phyloP scores from a whole-genome alignment of 2,113 vertebrate species.

The Nycticorax nycticorax region DNA sequence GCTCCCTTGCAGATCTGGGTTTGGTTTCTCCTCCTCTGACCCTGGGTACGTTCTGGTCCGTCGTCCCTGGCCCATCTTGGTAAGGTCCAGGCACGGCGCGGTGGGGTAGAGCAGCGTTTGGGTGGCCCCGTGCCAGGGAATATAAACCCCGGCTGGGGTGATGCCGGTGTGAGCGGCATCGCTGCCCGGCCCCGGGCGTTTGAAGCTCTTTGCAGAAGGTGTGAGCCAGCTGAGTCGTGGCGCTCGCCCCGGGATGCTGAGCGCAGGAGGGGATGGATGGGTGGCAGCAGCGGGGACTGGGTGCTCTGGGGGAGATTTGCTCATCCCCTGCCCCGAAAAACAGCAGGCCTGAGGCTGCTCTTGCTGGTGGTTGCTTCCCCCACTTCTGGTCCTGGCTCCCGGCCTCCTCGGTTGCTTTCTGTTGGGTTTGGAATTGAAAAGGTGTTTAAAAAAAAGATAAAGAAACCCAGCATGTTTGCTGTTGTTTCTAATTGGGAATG shows the following conservation, averaged over 20 bases:
- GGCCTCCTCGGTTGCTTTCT: neutral
- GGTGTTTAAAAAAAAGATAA: neutral
- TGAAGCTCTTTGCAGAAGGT: neutral
- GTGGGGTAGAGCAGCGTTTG: neutral
- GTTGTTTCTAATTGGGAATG: neutral
- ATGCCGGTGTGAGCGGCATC: neutral
- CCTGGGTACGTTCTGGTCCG: rapidly evolving
- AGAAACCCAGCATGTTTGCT: neutral
- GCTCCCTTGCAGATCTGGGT: neutral
- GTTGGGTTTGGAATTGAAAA: neutral
- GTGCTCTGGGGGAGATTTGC: neutral
- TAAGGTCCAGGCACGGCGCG: neutral
- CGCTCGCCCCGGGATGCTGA: neutral
- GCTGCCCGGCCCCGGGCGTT: rapidly evolving
- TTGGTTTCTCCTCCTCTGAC: neutral
- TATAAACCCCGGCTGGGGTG: rapidly evolving
- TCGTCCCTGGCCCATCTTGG: neutral
- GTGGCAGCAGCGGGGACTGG: neutral
- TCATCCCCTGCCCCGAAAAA: neutral
- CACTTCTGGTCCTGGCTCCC: rapidly evolving
- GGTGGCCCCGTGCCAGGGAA: neutral
- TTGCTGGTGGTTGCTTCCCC: neutral
- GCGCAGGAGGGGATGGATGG: rapidly evolving
- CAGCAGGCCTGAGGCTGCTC: neutral
- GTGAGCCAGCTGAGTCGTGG: neutral